Base-by-base conservation (phyloP, 2,797 vertebrate genomes). In the Betta splendens region DNA sequence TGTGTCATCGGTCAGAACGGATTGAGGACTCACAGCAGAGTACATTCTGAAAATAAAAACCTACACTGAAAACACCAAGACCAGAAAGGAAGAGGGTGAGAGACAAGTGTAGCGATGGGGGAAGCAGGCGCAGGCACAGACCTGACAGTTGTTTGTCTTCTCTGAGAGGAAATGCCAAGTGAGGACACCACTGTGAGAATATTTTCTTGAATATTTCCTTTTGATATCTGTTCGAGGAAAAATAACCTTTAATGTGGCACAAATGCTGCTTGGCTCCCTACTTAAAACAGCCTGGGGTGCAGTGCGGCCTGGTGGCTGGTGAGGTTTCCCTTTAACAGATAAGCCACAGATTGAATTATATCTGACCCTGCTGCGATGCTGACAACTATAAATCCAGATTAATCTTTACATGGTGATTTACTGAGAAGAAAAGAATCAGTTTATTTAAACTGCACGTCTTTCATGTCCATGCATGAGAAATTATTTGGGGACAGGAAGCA, bases 181-280 rank as follows among this genome's bases (percentile, higher is more conserved):
- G 38, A 62, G 38, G 54, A 47, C 47, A 37, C 9, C 17, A 36
- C 8, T 43, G 43, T 37, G 39, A 53, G 25, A 44, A 64, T 38
- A 12, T 26, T 21, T 44, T 18, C 28, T 21, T 44, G 12, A 35
- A 63, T 56, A 47, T 36, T 69, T 55, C n/a, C 11, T 46, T 77
- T 70, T 73, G 46, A 61, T 46, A 61, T 26, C 11, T 53, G 9
- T 29, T 3, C 49, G n/a, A 7, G 28, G 28, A 3, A 64, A 67
- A 42, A 67, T 32, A 52, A 55, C 32, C 29, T 59, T 39, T 22
- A 52, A 50, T 59, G 54, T 16, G 38, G 26, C 29, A 40, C 47
- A 28, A 64, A 62, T 44, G 16, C 21, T 35, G 37, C 36, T 54
- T 43, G 58, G 7, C 25, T 50, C 31, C 49, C 17, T 23, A 29